Evolutionary conservation across 2,113 vertebrate species (phyloP).

Genomic region (Bothrops jararaca): DNA sequence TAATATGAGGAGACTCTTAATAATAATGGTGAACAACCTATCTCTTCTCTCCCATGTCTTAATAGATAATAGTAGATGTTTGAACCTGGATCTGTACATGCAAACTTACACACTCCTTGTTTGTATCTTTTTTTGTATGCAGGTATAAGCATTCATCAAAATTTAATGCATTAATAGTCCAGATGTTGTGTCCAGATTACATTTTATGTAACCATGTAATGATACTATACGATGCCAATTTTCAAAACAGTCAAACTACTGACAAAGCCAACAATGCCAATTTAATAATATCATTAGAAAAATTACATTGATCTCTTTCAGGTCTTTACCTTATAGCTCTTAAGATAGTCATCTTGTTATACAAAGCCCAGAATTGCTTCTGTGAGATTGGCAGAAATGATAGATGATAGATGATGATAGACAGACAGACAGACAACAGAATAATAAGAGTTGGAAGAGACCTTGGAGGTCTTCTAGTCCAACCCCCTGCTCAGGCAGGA

Average conservation of each 20-base stretch:
- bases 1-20: not conserved
- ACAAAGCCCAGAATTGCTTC: not conserved
- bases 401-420: too few relatives aligned
- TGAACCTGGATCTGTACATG: not conserved
- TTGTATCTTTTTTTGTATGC: not conserved
- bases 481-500: not conserved
- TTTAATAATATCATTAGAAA: not conserved
- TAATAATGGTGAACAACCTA: too few relatives aligned
- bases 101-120: not conserved
- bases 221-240: not conserved
- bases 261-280: not conserved
- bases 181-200: not conserved
- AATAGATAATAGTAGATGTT: not conserved
- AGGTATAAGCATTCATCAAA: not conserved
- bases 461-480: not conserved
- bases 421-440: too few relatives aligned
- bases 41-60: not conserved
- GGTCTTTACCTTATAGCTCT: not conserved
- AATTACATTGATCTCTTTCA: not conserved
- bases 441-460: not conserved
- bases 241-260: not conserved
- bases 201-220: not conserved
- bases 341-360: not conserved
- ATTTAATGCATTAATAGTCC: not conserved
- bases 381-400: not conserved